Evolutionary conservation across 2,113 vertebrate species (phyloP).

Genomic region (Oxygymnocypris stewartii): DNA sequence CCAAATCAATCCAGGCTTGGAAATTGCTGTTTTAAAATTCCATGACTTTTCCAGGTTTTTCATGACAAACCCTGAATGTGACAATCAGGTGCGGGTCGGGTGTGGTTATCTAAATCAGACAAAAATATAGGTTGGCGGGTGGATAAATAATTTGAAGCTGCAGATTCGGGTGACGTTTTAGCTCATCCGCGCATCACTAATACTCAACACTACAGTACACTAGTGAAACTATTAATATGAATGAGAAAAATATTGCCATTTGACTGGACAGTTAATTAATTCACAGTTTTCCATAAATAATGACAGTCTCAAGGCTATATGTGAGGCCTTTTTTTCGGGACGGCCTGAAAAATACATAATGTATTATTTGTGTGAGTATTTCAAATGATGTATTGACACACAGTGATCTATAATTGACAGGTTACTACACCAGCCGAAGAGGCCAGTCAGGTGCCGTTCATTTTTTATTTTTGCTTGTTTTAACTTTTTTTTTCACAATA

Average conservation of each 20-base stretch:
- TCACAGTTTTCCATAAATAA: slow-evolving; percentile 10
- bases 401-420: slow-evolving; percentile 58
- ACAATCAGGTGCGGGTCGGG: too few species aligned
- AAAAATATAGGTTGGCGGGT: too few species aligned
- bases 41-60: too few species aligned
- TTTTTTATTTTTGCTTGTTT: slow-evolving; percentile 60
- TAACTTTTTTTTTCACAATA: slow-evolving; percentile 59
- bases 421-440: slow-evolving; percentile 51
- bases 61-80: too few species aligned
- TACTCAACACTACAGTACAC: not conserved
- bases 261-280: not conserved
- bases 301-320: not conserved
- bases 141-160: too few species aligned
- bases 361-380: slow-evolving; percentile 50
- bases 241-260: slow-evolving; percentile 8
- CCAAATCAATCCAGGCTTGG: too few species aligned
- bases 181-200: too few species aligned
- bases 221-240: not conserved
- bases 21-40: too few species aligned
- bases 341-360: slow-evolving; percentile 35
- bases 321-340: not conserved
- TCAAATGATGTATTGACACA: slow-evolving; percentile 52
- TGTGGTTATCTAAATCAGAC: too few species aligned
- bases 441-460: slow-evolving; percentile 52
- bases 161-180: too few species aligned